Percentiles rank a stretch among this genome's conserved stretches.
phyloP scores from a whole-genome alignment of 2,888 invertebrate genomes.

The Brachypterus glaber region DNA sequence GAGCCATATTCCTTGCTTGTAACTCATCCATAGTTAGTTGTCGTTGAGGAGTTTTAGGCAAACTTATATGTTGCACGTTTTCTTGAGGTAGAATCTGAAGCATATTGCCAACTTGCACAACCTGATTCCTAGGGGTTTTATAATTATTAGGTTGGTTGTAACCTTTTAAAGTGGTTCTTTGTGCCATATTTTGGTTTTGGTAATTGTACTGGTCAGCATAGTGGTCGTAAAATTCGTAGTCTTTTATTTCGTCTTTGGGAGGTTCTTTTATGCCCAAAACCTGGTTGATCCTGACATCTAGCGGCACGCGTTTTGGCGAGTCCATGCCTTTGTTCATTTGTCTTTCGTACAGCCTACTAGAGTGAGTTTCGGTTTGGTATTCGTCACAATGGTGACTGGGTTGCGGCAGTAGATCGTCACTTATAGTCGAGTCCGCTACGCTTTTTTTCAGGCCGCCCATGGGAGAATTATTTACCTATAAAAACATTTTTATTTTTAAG shows the following conservation, averaged over 20 bases:
- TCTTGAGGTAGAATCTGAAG: slow-evolving; percentile 51
- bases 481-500: too few relatives aligned
- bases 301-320: slow-evolving; percentile 49
- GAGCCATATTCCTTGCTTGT: too few relatives aligned
- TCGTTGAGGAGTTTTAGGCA: too few relatives aligned
- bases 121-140: slow-evolving; percentile 14
- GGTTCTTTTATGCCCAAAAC: slow-evolving; percentile 46
- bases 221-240: slow-evolving; percentile 2
- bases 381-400: slow-evolving; percentile 20
- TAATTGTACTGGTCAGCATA: slow-evolving; percentile 4
- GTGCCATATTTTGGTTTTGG: not conserved
- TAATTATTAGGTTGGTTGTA: slow-evolving; percentile 5
- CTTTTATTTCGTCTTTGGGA: slow-evolving; percentile 14
- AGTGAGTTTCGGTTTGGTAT: slow-evolving; percentile 27
- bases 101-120: slow-evolving; percentile 49
- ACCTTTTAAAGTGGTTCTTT: too few relatives aligned
- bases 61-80: too few relatives aligned
- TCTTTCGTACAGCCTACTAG: slow-evolving; percentile 16
- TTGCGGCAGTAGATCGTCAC: slow-evolving; percentile 41
- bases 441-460: slow-evolving; percentile 39
- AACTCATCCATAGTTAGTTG: too few relatives aligned
- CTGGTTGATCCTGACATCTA: slow-evolving; percentile 51
- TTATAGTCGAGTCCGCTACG: slow-evolving; percentile 47
- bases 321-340: slow-evolving; percentile 44
- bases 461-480: slow-evolving; percentile 36